phyloP scores from a whole-genome alignment of 2,888 invertebrate species.

The Cryptocheilus praepositus region DNA sequence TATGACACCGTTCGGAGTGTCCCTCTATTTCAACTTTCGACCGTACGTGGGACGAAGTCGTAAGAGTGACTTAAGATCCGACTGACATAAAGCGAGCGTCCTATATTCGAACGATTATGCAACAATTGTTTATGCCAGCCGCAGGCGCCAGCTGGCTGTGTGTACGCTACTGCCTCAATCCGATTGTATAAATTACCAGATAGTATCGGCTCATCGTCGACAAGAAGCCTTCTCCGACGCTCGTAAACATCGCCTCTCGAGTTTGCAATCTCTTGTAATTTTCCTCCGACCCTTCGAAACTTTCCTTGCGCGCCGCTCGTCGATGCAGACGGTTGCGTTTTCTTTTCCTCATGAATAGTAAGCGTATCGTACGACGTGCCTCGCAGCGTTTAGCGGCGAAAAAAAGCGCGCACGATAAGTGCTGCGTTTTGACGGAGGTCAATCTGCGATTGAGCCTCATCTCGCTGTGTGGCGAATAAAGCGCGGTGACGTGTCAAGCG shows the following conservation, averaged over 20 bases:
- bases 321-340: neutral
- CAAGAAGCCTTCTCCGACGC: neutral
- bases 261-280: conserved; percentile 6
- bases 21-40: too few species aligned
- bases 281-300: conserved; percentile 11
- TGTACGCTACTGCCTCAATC: conserved; percentile 29
- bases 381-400: neutral
- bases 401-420: too few species aligned
- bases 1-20: neutral
- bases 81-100: conserved; percentile 35
- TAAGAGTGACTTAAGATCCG: conserved; percentile 20
- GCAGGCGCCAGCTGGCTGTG: conserved; percentile 39
- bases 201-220: conserved; percentile 1
- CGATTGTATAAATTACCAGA: conserved; percentile 20
- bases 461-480: too few species aligned
- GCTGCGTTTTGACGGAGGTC: too few species aligned
- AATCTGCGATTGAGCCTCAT: too few species aligned
- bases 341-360: too few species aligned
- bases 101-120: conserved; percentile 49
- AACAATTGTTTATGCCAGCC: conserved; percentile 52
- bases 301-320: conserved; percentile 4
- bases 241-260: conserved; percentile 1
- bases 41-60: conserved; percentile 9
- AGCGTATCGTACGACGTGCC: neutral
- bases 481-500: too few species aligned